Conservation (phyloP, 2,888 invertebrate species). For the Oxycera nigricornis region DNA sequence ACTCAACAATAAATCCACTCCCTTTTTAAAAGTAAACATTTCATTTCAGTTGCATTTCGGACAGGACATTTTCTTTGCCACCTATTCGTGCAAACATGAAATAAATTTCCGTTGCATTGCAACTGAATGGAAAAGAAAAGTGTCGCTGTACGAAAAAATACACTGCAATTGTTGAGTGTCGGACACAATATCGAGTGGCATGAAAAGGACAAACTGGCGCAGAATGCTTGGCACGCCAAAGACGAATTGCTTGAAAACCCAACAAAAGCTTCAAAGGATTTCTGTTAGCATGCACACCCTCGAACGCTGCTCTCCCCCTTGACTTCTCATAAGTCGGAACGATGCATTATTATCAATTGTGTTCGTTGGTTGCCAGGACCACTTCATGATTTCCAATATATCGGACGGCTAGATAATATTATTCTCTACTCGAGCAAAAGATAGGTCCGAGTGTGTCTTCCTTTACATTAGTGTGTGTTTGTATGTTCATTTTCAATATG, state of each 20-base stretch:
- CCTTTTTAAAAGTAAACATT: constrained; percentile 29
- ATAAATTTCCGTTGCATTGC: constrained; percentile 32
- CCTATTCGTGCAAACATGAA: constrained; percentile 32
- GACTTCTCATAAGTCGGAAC: neutral
- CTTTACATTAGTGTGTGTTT: too few relatives aligned
- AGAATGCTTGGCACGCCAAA: neutral
- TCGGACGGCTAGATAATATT: neutral
- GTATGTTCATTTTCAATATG: too few relatives aligned
- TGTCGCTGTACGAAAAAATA: neutral
- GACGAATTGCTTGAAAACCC: neutral
- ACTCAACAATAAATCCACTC: neutral
- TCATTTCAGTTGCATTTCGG: constrained; percentile 29
- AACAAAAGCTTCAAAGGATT: neutral
- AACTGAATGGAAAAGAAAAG: neutral
- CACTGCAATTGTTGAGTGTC: neutral
- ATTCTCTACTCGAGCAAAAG: neutral
- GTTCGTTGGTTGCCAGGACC: neutral
- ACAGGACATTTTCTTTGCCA: constrained; percentile 18
- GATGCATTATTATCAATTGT: constrained; percentile 28
- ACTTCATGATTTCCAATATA: neutral
- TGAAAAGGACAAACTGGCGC: neutral
- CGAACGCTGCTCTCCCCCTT: neutral
- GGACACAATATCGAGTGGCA: neutral
- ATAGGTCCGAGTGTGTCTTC: too few relatives aligned
- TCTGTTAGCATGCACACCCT: neutral